These are phyloP conservation scores for Hetaerina titia DNA, from an alignment of 2,888 invertebrate species.

Conservation along the genomic window DNA sequence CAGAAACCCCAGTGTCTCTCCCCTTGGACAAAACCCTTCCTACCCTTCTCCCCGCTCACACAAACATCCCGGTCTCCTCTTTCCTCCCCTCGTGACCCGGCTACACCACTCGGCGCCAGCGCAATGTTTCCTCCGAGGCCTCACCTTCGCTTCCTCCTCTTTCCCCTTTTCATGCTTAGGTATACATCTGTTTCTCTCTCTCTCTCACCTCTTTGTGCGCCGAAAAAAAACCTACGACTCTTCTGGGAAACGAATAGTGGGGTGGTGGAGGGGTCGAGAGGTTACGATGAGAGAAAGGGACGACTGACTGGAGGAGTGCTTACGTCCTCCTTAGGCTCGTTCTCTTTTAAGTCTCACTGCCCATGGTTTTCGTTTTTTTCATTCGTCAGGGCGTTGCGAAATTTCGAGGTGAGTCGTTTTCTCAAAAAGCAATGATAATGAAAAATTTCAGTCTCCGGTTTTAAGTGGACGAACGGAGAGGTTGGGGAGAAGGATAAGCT, in stretches of 20 bases:
- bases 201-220: neutral
- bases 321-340: neutral
- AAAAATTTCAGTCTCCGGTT: neutral
- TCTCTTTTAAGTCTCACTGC: neutral
- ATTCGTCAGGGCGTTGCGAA: neutral
- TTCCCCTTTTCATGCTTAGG: neutral
- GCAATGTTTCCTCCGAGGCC: neutral
- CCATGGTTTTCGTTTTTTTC: neutral
- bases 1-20: neutral
- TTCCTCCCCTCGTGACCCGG: neutral
- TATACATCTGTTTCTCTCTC: neutral
- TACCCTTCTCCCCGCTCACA: neutral
- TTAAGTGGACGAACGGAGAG: neutral
- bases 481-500: too few relatives aligned
- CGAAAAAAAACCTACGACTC: neutral
- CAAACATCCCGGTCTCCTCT: neutral
- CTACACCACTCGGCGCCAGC: conserved; percentile 6
- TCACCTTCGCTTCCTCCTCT: neutral
- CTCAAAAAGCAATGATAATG: neutral
- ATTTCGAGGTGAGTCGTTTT: neutral
- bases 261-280: neutral
- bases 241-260: neutral
- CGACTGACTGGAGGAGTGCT: neutral
- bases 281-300: neutral
- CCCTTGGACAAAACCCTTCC: neutral